phyloP scores from a whole-genome alignment of 2,888 invertebrate species.

The Diaperis boleti region DNA sequence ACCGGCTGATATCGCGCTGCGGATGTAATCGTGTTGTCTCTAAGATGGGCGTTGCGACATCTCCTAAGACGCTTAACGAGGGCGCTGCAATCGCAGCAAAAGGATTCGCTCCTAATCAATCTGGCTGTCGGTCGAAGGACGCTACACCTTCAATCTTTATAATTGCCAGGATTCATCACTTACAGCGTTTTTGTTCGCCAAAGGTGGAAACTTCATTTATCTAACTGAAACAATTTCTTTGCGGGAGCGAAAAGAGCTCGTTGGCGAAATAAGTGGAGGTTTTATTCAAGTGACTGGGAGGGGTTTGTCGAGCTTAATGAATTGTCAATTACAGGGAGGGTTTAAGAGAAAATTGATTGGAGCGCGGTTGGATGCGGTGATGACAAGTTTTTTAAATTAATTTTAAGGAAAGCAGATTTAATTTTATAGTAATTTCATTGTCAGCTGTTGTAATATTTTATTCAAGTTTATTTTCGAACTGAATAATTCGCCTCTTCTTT shows the following conservation, averaged over 20 bases:
- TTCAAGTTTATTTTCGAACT: too few relatives aligned
- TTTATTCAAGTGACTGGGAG: slow-evolving; percentile 15
- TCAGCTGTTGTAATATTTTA: too few relatives aligned
- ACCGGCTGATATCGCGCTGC: slow-evolving; percentile 10
- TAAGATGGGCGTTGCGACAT: slow-evolving; percentile 15
- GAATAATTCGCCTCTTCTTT: too few relatives aligned
- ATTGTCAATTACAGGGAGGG: slow-evolving; percentile 38
- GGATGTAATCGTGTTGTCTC: slow-evolving; percentile 24
- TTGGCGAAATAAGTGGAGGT: slow-evolving; percentile 21
- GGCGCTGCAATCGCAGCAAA: slow-evolving; percentile 22
- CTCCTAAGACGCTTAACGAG: slow-evolving; percentile 2
- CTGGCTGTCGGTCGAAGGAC: slow-evolving; percentile 44
- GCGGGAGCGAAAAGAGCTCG: slow-evolving; percentile 20
- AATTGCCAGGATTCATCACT: slow-evolving; percentile 50
- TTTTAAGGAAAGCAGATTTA: not conserved
- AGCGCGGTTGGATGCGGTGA: slow-evolving; percentile 24
- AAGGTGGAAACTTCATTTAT: slow-evolving; percentile 46
- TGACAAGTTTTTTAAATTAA: slow-evolving; percentile 32
- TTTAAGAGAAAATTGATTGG: slow-evolving; percentile 38
- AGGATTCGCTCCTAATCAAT: slow-evolving; percentile 46
- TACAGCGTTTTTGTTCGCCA: slow-evolving; percentile 41
- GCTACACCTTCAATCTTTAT: slow-evolving; percentile 49
- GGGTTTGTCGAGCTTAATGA: slow-evolving; percentile 31
- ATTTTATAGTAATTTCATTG: too few relatives aligned
- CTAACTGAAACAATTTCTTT: slow-evolving; percentile 42